A percentile compares a stretch with the other conserved stretches of the same genome.
Conservation (phyloP, 2,113 vertebrate genomes). For the Neolamprologus modestus region DNA sequence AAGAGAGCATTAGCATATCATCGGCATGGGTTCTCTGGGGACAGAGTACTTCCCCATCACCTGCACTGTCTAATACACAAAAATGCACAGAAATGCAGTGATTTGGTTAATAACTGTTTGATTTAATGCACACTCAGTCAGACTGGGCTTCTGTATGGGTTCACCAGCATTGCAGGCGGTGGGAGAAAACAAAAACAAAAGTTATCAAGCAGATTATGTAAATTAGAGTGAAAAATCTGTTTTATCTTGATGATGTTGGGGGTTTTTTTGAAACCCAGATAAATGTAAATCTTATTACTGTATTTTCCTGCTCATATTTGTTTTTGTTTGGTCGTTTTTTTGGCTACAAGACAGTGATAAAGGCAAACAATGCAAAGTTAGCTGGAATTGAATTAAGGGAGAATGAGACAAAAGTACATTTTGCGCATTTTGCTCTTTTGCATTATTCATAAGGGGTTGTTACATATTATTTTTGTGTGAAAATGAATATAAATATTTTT, state of each 20-base stretch:
- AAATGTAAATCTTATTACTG: slow-evolving; percentile 25
- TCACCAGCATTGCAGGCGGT: slow-evolving; percentile 3
- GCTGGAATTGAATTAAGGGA: slow-evolving; percentile 35
- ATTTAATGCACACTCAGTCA: slow-evolving; percentile 9
- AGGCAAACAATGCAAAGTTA: slow-evolving; percentile 40
- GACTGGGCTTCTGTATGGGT: neutral
- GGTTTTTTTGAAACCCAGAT: neutral
- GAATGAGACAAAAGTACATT: slow-evolving; percentile 21
- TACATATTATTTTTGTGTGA: slow-evolving; percentile 28
- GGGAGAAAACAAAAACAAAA: neutral
- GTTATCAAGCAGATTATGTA: slow-evolving; percentile 41
- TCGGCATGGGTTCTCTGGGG: slow-evolving; percentile 32
- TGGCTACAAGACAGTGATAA: slow-evolving; percentile 17
- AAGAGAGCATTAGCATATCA: slow-evolving; percentile 62
- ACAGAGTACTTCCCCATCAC: slow-evolving; percentile 7
- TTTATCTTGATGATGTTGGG: neutral
- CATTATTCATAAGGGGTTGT: slow-evolving; percentile 53
- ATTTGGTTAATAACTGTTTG: slow-evolving; percentile 40
- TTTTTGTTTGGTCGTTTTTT: neutral
- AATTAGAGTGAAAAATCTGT: slow-evolving; percentile 15
- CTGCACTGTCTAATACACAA: neutral
- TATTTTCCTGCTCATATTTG: neutral
- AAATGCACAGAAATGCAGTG: slow-evolving; percentile 2
- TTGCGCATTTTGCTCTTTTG: slow-evolving; percentile 16
- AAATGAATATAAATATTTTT: slow-evolving; percentile 25